Evolutionary conservation across 2,888 invertebrate genomes (phyloP).

Genomic region (Hydropsyche betteni): DNA sequence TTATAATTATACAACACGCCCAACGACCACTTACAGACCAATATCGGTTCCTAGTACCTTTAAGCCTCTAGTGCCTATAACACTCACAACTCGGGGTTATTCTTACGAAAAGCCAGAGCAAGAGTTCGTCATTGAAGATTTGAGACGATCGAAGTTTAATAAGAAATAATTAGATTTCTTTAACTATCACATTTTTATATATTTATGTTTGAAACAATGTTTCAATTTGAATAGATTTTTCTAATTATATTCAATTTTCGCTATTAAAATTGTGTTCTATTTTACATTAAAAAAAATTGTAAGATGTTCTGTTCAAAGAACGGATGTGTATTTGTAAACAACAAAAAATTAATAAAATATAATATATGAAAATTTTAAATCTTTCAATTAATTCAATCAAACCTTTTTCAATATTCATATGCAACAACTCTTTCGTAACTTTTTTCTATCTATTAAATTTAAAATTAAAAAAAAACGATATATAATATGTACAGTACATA

Average conservation of each 20-base stretch:
- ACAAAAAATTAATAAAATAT: background rate
- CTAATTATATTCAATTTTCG: too few species aligned
- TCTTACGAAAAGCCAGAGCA: conserved; percentile 33
- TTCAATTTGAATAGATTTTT: background rate
- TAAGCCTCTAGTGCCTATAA: conserved; percentile 38
- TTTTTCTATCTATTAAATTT: too few species aligned
- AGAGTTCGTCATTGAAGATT: conserved; percentile 34
- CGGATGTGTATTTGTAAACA: background rate
- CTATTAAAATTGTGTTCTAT: background rate
- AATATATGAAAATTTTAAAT: too few species aligned
- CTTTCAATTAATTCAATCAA: too few species aligned
- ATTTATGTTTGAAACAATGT: background rate
- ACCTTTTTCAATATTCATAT: too few species aligned
- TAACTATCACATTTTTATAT: background rate
- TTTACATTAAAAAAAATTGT: conserved; percentile 26
- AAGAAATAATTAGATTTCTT: background rate
- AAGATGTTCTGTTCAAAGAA: conserved; percentile 37
- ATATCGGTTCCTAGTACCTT: conserved; percentile 36
- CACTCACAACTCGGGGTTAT: conserved; percentile 35
- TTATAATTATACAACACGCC: conserved; percentile 34
- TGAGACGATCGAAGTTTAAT: conserved; percentile 8
- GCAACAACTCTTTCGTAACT: too few species aligned
- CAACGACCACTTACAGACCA: conserved; percentile 38
- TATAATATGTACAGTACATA: too few species aligned
- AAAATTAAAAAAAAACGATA: too few species aligned